Evolutionary conservation across 2,888 invertebrate genomes (phyloP).

Genomic region (Geotrupes spiniger): DNA sequence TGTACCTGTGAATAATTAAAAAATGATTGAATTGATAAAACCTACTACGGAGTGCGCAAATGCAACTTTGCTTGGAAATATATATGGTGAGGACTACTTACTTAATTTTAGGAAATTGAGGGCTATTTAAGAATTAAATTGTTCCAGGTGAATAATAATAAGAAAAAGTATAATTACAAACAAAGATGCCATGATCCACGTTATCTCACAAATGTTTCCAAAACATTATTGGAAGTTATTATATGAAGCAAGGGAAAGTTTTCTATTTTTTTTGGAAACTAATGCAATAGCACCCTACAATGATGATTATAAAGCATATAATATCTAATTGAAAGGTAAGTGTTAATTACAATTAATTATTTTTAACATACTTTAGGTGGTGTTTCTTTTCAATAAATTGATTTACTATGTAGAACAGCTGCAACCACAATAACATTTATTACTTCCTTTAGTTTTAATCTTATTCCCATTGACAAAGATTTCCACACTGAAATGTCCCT

Average conservation of each 20-base stretch:
- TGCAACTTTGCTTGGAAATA: constrained; percentile 28
- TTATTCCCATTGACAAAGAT: too few relatives aligned
- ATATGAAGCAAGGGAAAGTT: constrained; percentile 39
- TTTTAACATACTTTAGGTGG: too few relatives aligned
- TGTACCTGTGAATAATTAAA: constrained; percentile 25
- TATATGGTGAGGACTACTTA: constrained; percentile 20
- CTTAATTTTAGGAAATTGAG: background rate
- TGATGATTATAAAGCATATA: constrained; percentile 41
- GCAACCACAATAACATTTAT: too few relatives aligned
- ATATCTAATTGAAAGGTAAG: constrained; percentile 39
- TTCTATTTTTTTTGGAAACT: constrained; percentile 40
- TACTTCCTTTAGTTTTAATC: too few relatives aligned
- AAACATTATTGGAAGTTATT: constrained; percentile 38
- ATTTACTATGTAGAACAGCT: too few relatives aligned
- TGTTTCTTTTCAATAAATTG: too few relatives aligned
- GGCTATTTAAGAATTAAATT: background rate
- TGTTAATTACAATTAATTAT: constrained; percentile 1
- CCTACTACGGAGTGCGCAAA: constrained; percentile 29
- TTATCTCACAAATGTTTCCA: constrained; percentile 38
- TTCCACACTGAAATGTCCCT: too few relatives aligned
- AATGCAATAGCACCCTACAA: constrained; percentile 43
- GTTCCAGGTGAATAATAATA: constrained; percentile 33
- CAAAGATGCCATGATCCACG: constrained; percentile 44
- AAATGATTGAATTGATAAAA: constrained; percentile 17
- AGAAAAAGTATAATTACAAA: constrained; percentile 40